Percentiles rank a stretch among this genome's conserved stretches.
phyloP scores from a whole-genome alignment of 2,113 vertebrate species.

The Otocyon megalotis region DNA sequence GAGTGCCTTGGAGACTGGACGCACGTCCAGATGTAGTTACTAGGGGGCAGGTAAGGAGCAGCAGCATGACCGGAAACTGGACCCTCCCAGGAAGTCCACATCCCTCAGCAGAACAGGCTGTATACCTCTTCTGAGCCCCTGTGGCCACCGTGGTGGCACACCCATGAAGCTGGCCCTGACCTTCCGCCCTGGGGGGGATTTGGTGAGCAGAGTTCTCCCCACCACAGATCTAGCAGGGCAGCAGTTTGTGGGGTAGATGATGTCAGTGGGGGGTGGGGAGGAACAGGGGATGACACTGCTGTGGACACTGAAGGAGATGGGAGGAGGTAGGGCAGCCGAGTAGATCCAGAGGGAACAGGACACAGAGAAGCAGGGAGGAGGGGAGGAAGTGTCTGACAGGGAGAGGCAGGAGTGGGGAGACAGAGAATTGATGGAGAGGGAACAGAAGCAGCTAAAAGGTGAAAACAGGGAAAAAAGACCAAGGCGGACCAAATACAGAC shows the following conservation, averaged over 20 bases:
- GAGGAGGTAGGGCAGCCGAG: too few relatives aligned
- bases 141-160: neutral
- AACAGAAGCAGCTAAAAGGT: too few relatives aligned
- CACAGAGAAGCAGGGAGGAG: neutral
- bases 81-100: neutral
- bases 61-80: fast-evolving
- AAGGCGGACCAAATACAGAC: neutral
- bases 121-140: fast-evolving
- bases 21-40: neutral
- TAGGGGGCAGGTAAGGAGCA: fast-evolving
- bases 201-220: neutral
- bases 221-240: neutral
- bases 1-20: neutral
- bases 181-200: neutral
- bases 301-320: neutral
- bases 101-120: neutral
- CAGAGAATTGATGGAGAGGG: too few relatives aligned
- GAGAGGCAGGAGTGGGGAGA: neutral
- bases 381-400: neutral
- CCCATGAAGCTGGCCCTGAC: neutral
- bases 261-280: neutral
- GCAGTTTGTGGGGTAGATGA: fast-evolving
- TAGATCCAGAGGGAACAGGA: neutral
- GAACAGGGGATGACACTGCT: neutral
- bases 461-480: neutral